Evolutionary conservation across 2,888 invertebrate genomes (phyloP).

Genomic region (Rapana venosa): DNA sequence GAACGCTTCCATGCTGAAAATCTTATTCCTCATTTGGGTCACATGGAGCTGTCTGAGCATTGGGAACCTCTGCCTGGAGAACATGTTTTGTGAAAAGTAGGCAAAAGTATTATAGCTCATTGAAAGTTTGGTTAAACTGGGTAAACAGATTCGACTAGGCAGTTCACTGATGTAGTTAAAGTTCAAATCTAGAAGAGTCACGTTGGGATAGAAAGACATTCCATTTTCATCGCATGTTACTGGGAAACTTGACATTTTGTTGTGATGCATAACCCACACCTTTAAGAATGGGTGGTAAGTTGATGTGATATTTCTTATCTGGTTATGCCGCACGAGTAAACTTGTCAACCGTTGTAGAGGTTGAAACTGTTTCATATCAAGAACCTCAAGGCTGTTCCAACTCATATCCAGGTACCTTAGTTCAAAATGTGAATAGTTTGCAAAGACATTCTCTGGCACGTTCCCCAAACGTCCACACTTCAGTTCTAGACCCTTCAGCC

Average conservation of each 20-base stretch:
- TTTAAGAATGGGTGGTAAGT: not conserved
- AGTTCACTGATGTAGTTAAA: not conserved
- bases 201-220: not conserved
- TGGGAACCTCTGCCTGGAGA: not conserved
- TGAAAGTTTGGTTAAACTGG: not conserved
- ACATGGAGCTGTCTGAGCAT: not conserved
- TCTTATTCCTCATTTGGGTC: not conserved
- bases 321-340: not conserved
- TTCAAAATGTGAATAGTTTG: not conserved
- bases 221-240: not conserved
- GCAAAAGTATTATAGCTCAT: not conserved
- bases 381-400: not conserved
- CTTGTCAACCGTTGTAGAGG: not conserved
- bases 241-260: conserved; percentile 2
- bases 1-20: not conserved
- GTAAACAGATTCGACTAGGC: not conserved
- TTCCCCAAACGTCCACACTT: not conserved
- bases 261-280: not conserved
- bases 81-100: not conserved
- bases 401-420: conserved; percentile 22
- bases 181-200: not conserved
- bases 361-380: conserved; percentile 24
- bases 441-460: not conserved
- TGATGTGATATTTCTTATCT: not conserved
- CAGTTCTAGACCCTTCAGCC: not conserved